phyloP scores from a whole-genome alignment of 2,797 vertebrate species.

The Gymnocypris eckloni region DNA sequence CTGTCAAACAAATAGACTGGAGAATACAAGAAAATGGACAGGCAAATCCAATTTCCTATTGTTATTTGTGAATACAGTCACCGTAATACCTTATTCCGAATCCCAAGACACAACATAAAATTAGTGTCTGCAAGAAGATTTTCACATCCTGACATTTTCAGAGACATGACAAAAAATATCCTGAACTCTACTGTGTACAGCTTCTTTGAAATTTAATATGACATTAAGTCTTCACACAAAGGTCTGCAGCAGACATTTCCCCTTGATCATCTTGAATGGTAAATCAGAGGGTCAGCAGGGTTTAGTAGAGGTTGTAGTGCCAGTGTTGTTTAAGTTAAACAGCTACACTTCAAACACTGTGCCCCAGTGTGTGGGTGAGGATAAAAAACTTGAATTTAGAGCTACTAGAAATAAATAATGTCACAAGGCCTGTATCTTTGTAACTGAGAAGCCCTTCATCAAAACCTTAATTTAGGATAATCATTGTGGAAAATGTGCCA shows the following conservation, averaged over 20 bases:
- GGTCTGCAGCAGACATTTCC: conserved; percentile 12
- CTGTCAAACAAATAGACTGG: neutral
- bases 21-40: neutral
- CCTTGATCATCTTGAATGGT: neutral
- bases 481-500: neutral
- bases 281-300: neutral
- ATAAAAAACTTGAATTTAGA: neutral
- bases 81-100: neutral
- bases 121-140: neutral
- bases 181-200: neutral
- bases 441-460: neutral
- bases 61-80: neutral
- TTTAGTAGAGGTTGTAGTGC: neutral
- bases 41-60: neutral
- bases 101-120: neutral
- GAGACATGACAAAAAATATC: conserved; percentile 1
- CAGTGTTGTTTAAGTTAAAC: neutral
- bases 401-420: neutral
- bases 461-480: neutral
- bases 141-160: conserved; percentile 7
- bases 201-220: neutral
- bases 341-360: neutral
- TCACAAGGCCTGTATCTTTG: neutral
- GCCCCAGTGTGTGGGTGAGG: neutral
- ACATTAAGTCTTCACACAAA: neutral